phyloP scores from a whole-genome alignment of 2,797 vertebrate genomes.

The Perodicticus potto region DNA sequence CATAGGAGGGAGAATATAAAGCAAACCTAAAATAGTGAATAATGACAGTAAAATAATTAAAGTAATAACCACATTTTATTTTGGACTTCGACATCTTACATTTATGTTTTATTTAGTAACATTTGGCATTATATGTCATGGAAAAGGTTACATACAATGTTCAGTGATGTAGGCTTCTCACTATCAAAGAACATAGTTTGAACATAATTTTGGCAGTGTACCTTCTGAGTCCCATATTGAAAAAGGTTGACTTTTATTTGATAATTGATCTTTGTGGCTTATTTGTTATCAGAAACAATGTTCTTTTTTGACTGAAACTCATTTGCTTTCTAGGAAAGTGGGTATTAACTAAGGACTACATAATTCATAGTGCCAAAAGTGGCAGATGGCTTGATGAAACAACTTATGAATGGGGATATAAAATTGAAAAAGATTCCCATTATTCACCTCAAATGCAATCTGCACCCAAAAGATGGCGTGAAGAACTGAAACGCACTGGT shows the following conservation, averaged over 20 bases:
- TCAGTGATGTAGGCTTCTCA: slow-evolving; percentile 57
- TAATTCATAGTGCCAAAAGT: slow-evolving; percentile 94
- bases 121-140: slow-evolving; percentile 1
- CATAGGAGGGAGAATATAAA: slow-evolving; percentile 12
- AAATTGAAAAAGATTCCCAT: slow-evolving; percentile 89
- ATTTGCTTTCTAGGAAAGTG: slow-evolving; percentile 95
- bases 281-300: slow-evolving; percentile 83
- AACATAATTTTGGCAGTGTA: slow-evolving; percentile 68
- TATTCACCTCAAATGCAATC: slow-evolving; percentile 91
- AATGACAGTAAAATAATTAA: slow-evolving; percentile 50
- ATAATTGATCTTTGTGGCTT: slow-evolving; percentile 85
- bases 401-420: slow-evolving; percentile 93
- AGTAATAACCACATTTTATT: slow-evolving; percentile 30
- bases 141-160: slow-evolving; percentile 72
- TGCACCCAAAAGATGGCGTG: slow-evolving; percentile 92
- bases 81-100: slow-evolving; percentile 37
- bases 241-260: slow-evolving; percentile 83
- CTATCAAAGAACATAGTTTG: slow-evolving; percentile 61
- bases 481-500: slow-evolving; percentile 88
- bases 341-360: slow-evolving; percentile 95
- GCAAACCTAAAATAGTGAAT: background rate
- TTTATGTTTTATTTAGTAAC: slow-evolving; percentile 64
- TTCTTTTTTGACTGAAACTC: slow-evolving; percentile 85
- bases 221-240: slow-evolving; percentile 62
- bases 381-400: slow-evolving; percentile 95